Evolutionary conservation across 2,797 vertebrate species (phyloP).

Genomic region (Brachyalestes nurse): DNA sequence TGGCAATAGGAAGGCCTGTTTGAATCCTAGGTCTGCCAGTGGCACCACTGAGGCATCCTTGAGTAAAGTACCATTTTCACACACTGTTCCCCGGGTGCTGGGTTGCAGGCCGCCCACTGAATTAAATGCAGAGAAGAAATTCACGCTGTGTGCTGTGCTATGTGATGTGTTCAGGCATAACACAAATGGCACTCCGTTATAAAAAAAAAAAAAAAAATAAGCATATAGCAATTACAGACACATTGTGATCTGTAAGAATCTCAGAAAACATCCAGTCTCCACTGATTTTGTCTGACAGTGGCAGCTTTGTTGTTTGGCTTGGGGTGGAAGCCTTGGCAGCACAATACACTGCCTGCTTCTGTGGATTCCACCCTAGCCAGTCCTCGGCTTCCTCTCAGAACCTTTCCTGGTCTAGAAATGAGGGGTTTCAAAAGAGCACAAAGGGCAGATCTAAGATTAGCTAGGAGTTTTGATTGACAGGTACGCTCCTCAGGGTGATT

Average conservation of each 20-base stretch:
- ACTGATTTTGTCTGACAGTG: conserved; percentile 1
- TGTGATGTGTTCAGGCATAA: too few species aligned
- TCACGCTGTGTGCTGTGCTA: too few species aligned
- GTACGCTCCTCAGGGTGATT: conserved; percentile 55
- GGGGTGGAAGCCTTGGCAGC: not conserved
- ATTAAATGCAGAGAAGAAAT: too few species aligned
- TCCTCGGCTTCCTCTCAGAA: not conserved
- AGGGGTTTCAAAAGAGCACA: not conserved
- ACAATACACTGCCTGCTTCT: not conserved
- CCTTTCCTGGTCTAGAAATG: not conserved
- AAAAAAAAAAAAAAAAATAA: conserved; percentile 25
- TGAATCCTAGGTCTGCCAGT: too few species aligned
- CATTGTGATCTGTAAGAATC: conserved; percentile 16
- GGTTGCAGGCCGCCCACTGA: too few species aligned
- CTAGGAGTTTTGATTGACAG: conserved; percentile 65
- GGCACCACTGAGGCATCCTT: too few species aligned
- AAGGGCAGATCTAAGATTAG: conserved; percentile 4
- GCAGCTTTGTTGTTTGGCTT: conserved; percentile 1
- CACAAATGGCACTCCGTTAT: not conserved
- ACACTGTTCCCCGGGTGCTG: too few species aligned
- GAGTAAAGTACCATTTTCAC: too few species aligned
- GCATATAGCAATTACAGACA: not conserved
- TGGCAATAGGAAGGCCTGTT: too few species aligned
- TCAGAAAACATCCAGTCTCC: not conserved
- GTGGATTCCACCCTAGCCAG: not conserved